These are phyloP conservation scores for Pediacus dermestoides DNA, from an alignment of 2,888 invertebrate species.

Conservation along the genomic window DNA sequence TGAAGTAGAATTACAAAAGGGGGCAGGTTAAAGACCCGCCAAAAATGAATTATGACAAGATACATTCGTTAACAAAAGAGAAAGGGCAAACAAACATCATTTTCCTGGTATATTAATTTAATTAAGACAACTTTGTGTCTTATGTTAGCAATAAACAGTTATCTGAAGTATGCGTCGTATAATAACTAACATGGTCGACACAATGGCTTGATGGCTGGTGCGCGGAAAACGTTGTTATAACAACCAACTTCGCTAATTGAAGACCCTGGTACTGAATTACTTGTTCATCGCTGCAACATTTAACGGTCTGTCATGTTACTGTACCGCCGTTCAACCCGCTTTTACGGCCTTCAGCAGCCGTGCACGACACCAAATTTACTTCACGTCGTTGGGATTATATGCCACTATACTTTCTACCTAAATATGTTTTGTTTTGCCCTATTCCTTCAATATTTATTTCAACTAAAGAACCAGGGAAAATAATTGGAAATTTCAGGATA, in stretches of 20 bases:
- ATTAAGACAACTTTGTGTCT: conserved; percentile 42
- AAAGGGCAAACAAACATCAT: too few species aligned
- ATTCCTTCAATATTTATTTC: too few species aligned
- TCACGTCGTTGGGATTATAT: not conserved
- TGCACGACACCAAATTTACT: conserved; percentile 11
- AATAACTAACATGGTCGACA: conserved; percentile 35
- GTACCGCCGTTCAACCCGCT: conserved; percentile 35
- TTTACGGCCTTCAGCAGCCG: conserved; percentile 37
- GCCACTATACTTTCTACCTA: too few species aligned
- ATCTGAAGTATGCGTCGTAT: conserved; percentile 36
- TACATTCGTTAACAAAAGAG: too few species aligned
- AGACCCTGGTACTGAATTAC: conserved; percentile 48
- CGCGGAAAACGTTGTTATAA: conserved; percentile 41
- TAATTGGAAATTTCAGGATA: too few species aligned
- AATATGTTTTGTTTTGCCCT: too few species aligned
- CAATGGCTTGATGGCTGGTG: conserved; percentile 38
- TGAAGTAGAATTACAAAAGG: too few species aligned
- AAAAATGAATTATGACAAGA: too few species aligned
- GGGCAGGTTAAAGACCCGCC: too few species aligned
- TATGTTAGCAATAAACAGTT: conserved; percentile 39
- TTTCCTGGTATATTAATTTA: conserved; percentile 34
- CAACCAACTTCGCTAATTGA: conserved; percentile 50
- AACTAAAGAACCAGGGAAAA: too few species aligned
- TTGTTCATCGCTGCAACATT: conserved; percentile 48
- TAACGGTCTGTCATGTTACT: conserved; percentile 44